Evolutionary conservation across 2,113 vertebrate genomes (phyloP).

Genomic region (Crocuta crocuta): DNA sequence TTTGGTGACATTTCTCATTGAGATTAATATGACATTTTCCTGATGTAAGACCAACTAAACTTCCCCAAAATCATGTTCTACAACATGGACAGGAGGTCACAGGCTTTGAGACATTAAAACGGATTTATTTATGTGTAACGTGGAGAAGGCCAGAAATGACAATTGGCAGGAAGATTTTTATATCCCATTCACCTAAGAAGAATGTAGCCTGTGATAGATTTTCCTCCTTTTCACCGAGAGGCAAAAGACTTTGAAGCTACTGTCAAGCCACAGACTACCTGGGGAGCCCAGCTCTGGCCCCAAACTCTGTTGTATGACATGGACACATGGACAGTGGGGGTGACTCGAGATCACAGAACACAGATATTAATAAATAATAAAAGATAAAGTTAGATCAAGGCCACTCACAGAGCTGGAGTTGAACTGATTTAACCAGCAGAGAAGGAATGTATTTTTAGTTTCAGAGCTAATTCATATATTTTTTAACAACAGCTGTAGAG

Average conservation of each 20-base stretch:
- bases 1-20: not conserved
- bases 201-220: not conserved
- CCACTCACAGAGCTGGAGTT: not conserved
- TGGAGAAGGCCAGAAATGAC: not conserved
- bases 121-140: not conserved
- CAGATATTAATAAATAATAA: conserved; percentile 72
- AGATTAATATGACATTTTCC: conserved; percentile 22
- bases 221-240: not conserved
- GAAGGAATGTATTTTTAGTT: conserved; percentile 56
- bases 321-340: not conserved
- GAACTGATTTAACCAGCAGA: not conserved
- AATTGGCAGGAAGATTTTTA: not conserved
- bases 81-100: conserved; percentile 21
- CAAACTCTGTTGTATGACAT: not conserved
- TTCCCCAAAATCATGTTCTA: not conserved
- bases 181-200: not conserved
- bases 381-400: conserved; percentile 25
- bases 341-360: not conserved
- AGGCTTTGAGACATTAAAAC: not conserved
- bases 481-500: not conserved
- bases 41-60: not conserved
- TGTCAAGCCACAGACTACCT: not conserved
- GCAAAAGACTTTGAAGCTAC: not conserved
- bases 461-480: conserved; percentile 17
- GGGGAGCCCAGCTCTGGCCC: not conserved